Evolutionary conservation across 2,113 vertebrate genomes (phyloP).

Genomic region (Petrocephalus zakoni): DNA sequence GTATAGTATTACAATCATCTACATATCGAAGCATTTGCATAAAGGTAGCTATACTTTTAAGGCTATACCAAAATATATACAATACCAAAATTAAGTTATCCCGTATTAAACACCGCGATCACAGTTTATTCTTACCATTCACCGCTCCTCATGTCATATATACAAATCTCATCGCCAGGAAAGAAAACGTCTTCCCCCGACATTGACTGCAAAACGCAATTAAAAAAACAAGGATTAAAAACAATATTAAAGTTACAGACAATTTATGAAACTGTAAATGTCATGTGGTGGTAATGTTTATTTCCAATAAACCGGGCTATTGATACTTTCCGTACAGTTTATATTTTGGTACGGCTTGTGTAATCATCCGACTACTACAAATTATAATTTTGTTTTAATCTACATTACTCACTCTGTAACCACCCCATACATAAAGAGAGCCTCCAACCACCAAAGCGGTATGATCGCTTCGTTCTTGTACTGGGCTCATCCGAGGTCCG

Average conservation of each 20-base stretch:
- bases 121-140: conserved; percentile 65
- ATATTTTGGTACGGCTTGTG: neutral
- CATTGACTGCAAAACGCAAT: conserved; percentile 62
- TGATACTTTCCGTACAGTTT: neutral
- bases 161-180: conserved; percentile 86
- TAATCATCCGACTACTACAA: neutral
- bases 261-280: neutral
- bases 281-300: neutral
- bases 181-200: conserved; percentile 76
- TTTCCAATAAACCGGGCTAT: neutral
- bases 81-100: neutral
- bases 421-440: conserved; percentile 82
- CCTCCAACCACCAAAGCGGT: conserved; percentile 72
- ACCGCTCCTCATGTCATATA: conserved; percentile 79
- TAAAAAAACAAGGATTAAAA: too few species aligned
- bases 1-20: neutral
- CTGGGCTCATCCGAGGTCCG: conserved; percentile 32
- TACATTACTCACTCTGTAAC: conserved; percentile 74
- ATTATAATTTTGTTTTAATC: neutral
- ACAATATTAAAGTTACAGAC: neutral
- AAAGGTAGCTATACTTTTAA: neutral
- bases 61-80: neutral
- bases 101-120: neutral
- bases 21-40: neutral
- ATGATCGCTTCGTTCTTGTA: conserved; percentile 80